Evolutionary conservation across 2,113 vertebrate genomes (phyloP).

Genomic region (Cygnus buccinator): DNA sequence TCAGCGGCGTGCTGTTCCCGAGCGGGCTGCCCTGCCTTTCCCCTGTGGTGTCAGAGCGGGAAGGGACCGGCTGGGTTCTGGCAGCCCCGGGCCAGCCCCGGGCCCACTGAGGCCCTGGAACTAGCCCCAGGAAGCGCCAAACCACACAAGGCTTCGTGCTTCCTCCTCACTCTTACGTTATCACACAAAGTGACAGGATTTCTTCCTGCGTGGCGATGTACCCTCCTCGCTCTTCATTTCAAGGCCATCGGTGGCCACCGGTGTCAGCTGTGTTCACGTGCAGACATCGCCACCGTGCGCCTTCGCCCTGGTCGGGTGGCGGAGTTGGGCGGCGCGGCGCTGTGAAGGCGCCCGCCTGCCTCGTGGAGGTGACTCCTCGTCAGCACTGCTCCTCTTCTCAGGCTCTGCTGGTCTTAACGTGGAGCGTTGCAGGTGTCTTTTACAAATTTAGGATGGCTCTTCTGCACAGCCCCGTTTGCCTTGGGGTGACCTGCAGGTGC

Average conservation of each 20-base stretch:
- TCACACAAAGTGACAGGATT: background rate
- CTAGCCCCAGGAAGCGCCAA: too few species aligned
- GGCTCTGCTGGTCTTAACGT: background rate
- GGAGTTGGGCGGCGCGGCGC: too few species aligned
- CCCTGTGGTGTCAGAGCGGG: too few species aligned
- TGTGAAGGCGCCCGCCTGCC: too few species aligned
- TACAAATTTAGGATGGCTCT: background rate
- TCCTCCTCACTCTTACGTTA: background rate
- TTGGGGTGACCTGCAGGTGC: background rate
- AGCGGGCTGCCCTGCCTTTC: too few species aligned
- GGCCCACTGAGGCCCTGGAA: too few species aligned
- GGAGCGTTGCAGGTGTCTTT: too few species aligned
- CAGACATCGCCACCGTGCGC: too few species aligned
- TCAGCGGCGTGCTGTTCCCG: too few species aligned
- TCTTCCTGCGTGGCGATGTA: background rate
- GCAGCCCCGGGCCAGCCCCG: too few species aligned
- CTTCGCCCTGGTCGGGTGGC: too few species aligned
- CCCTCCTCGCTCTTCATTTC: background rate
- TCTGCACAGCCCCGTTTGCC: background rate
- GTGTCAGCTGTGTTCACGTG: accelerated
- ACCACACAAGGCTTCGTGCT: background rate
- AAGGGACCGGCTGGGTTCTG: too few species aligned
- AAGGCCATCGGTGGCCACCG: accelerated
- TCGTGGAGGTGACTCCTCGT: background rate
- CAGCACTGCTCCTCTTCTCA: background rate